Base-by-base conservation (phyloP, 2,113 vertebrate genomes). In the Crotalus helleri region DNA sequence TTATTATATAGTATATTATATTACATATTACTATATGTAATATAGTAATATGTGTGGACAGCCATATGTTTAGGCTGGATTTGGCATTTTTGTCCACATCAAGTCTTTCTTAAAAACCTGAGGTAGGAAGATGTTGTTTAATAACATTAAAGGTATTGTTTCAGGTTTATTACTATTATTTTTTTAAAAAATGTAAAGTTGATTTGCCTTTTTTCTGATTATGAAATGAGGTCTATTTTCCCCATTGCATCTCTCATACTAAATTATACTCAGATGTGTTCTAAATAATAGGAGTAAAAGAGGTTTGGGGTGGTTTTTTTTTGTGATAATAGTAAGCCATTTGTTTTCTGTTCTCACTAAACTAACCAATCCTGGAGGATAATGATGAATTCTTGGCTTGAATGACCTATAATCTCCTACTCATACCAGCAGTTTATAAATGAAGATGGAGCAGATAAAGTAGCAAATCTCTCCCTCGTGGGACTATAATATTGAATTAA, bases 251-350 rank as follows among this genome's bases (percentile, higher is more conserved):
- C 64, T 5, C 54, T 1, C 93, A 87, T 85, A 93, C 90, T 95
- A 90, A 92, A 21, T 94, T 95, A 92, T 94, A 95, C 3, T 94
- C 91, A 61, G 13, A 92, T 91, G 33, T 29, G 19, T 91, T 93
- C 87, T 93, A 93, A 95, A 95, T 59, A 95, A 94, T 96, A 89
- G 90, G 90, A 91, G 91, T 1, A 92, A 49, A 88, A 93, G 92
- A 91, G 58, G 23, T 0, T 29, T 29, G 2, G 39, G 39, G 39
- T 13, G 29, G 13, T n/a, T 69, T 5, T 1, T 57, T 1, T 57
- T 3, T 57, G 17, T 39, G 69, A 39, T 81, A 81, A 81, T 81
- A 81, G 69, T 39, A 81, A 15, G 17, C 74, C 74, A 44, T 44
- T 81, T 81, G 7, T 19, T 39, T 81, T 81, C 33, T 81, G 7